Conservation (phyloP, 2,888 invertebrate genomes). For the Drosophila leonis region DNA sequence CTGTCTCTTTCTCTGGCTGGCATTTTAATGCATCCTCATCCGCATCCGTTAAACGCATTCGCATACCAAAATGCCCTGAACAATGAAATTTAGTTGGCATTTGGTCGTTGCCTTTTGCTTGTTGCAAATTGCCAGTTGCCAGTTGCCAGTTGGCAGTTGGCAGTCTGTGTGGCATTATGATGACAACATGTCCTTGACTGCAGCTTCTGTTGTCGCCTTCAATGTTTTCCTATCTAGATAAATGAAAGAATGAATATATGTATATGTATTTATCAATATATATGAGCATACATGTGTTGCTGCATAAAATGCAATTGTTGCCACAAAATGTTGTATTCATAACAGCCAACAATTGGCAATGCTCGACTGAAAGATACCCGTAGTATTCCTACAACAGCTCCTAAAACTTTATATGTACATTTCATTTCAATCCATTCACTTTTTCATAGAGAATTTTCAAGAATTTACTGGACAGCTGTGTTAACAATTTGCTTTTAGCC, state of each 20-base stretch:
- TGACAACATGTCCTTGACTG: slow-evolving; percentile 56
- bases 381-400: neutral
- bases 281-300: neutral
- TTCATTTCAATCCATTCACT: neutral
- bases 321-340: slow-evolving; percentile 15
- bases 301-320: slow-evolving; percentile 28
- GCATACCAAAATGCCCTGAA: slow-evolving; percentile 39
- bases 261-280: neutral
- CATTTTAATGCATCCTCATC: slow-evolving; percentile 54
- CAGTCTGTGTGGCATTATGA: slow-evolving; percentile 44
- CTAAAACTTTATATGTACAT: neutral
- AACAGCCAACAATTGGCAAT: slow-evolving; percentile 3
- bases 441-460: neutral
- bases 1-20: slow-evolving; percentile 16
- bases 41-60: slow-evolving; percentile 34
- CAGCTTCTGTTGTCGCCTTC: slow-evolving; percentile 14
- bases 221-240: slow-evolving; percentile 21
- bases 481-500: no score
- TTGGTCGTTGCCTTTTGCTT: slow-evolving; percentile 20
- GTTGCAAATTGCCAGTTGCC: slow-evolving; percentile 32
- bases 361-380: neutral
- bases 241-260: slow-evolving; percentile 14
- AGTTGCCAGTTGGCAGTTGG: slow-evolving; percentile 22
- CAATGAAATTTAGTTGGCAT: slow-evolving; percentile 61
- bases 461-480: neutral